A percentile compares a stretch with the other conserved stretches of the same genome.
These are phyloP conservation scores for Griposia aprilina DNA, from an alignment of 2,888 invertebrate species.

Conservation along the genomic window DNA sequence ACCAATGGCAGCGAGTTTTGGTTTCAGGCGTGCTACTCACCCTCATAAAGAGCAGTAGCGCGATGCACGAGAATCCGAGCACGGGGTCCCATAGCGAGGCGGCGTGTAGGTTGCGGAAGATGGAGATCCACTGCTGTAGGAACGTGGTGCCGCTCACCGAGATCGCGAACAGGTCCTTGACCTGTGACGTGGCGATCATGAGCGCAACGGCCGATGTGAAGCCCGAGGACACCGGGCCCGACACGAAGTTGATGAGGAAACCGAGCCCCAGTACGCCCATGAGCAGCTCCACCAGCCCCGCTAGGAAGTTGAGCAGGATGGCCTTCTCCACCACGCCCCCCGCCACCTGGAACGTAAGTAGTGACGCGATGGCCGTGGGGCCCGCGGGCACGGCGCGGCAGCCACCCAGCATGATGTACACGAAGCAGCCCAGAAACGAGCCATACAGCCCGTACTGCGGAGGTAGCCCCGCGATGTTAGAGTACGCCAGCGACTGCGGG, in stretches of 20 bases:
- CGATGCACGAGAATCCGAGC: constrained; percentile 94
- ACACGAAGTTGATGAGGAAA: constrained; percentile 97
- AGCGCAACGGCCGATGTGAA: constrained; percentile 97
- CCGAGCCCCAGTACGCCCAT: constrained; percentile 96
- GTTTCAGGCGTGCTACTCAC: constrained; percentile 84
- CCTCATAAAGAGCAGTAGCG: constrained; percentile 94
- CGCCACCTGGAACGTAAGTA: constrained; percentile 95
- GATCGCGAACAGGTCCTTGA: constrained; percentile 95
- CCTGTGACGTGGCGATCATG: constrained; percentile 96
- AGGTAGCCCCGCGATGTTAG: constrained; percentile 94
- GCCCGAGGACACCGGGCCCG: constrained; percentile 96
- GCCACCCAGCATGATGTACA: constrained; percentile 97
- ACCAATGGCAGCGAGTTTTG: not conserved
- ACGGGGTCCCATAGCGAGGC: constrained; percentile 93
- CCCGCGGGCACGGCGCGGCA: constrained; percentile 98
- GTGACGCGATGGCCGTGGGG: constrained; percentile 97
- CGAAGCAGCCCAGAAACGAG: constrained; percentile 97
- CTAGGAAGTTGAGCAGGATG: constrained; percentile 93
- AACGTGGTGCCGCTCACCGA: constrained; percentile 94
- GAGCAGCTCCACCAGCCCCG: constrained; percentile 93
- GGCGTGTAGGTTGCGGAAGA: constrained; percentile 92
- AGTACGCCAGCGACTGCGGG: constrained; percentile 96
- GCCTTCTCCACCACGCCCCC: constrained; percentile 93
- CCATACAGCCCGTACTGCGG: constrained; percentile 97
- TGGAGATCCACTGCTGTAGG: constrained; percentile 94